Percentiles rank a stretch among this genome's conserved stretches.
Evolutionary conservation across 2,888 invertebrate species (phyloP).

Genomic region (Coelinius sp.): DNA sequence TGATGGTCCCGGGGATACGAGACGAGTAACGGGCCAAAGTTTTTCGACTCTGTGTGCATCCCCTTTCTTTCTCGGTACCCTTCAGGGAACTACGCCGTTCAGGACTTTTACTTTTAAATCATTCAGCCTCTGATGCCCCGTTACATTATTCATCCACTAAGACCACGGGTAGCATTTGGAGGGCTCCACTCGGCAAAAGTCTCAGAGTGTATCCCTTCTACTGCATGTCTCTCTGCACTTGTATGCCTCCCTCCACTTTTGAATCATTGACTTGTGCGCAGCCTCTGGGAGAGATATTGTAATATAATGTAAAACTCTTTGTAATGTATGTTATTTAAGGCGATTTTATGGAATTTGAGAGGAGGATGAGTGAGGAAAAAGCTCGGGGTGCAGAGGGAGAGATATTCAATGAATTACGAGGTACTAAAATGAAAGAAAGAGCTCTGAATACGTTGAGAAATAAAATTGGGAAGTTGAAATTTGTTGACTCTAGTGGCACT

Average conservation of each 20-base stretch:
- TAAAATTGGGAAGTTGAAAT: neutral
- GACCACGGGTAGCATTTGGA: conserved; percentile 46
- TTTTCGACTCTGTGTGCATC: conserved; percentile 14
- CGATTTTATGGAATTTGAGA: conserved; percentile 14
- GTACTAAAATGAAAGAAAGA: too few species aligned
- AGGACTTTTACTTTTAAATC: conserved; percentile 66
- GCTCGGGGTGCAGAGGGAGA: neutral
- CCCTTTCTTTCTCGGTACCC: conserved; percentile 23
- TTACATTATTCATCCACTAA: conserved; percentile 66
- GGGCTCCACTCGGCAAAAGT: conserved; percentile 16
- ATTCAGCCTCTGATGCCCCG: conserved; percentile 61
- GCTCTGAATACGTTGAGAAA: neutral
- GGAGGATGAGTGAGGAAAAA: neutral
- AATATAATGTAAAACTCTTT: conserved; percentile 20
- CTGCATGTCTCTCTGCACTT: conserved; percentile 31
- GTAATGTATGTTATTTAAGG: conserved; percentile 20
- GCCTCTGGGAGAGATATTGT: conserved; percentile 8
- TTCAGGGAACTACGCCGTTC: conserved; percentile 51
- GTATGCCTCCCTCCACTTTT: conserved; percentile 23
- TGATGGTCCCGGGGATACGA: neutral
- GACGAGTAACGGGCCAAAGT: conserved; percentile 32
- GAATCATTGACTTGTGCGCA: conserved; percentile 25
- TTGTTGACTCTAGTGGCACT: neutral
- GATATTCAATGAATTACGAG: too few species aligned
- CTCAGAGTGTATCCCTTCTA: conserved; percentile 38